Conservation (phyloP, 2,888 invertebrate species). For the Maniola hyperantus region DNA sequence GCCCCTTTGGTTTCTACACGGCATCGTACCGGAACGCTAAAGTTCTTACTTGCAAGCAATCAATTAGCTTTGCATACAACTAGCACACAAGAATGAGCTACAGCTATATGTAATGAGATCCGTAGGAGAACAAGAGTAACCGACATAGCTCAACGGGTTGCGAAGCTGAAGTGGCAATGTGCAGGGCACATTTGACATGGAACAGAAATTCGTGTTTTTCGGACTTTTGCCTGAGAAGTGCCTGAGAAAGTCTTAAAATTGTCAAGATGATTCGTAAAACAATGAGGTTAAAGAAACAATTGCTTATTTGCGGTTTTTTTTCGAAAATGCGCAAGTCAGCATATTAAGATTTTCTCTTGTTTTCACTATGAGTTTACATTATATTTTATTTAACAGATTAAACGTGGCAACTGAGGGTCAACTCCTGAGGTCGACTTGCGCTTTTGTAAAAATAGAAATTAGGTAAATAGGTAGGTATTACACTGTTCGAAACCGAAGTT, state of each 20-base stretch:
- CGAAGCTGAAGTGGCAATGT: too few relatives aligned
- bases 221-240: background rate
- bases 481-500: constrained; percentile 4
- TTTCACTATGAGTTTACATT: constrained; percentile 22
- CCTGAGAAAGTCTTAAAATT: background rate
- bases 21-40: too few relatives aligned
- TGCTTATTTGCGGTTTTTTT: background rate
- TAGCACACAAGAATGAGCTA: too few relatives aligned
- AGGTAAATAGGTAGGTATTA: background rate
- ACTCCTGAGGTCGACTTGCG: background rate
- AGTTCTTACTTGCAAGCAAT: too few relatives aligned
- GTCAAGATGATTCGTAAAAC: constrained; percentile 4
- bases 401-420: constrained; percentile 1
- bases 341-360: background rate
- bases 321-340: constrained; percentile 7
- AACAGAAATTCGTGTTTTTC: too few relatives aligned
- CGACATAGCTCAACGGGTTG: too few relatives aligned
- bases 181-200: too few relatives aligned
- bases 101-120: too few relatives aligned
- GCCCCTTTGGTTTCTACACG: too few relatives aligned
- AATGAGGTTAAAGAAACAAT: background rate
- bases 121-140: too few relatives aligned
- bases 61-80: too few relatives aligned
- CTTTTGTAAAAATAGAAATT: background rate
- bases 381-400: background rate